Base-by-base conservation (phyloP, 2,888 invertebrate species). In the Blera fallax region DNA sequence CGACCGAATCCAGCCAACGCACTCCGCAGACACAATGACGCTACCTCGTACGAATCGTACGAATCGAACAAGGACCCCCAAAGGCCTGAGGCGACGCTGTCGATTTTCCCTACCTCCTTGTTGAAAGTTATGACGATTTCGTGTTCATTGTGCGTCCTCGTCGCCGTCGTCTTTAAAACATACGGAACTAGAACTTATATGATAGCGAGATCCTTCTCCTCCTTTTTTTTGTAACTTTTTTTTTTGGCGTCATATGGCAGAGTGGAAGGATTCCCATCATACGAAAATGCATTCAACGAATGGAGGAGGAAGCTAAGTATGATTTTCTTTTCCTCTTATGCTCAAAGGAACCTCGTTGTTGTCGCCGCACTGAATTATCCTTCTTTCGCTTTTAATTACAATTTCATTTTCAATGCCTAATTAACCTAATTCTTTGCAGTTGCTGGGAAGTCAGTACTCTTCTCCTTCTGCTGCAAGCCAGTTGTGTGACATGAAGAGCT, bases 331-430 rank as follows among this genome's bases (percentile, higher is more conserved):
- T 18, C 29, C 43, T 48, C 18, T 27, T 45, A n/a, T 45, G 24
- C 52, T 84, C 80, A 80, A 84, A 74, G 45, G 74, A 56, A 62
- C 37, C 45, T 65, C 37, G 54, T 56, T 48, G 64, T 45, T 29
- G 67, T 72, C 65, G 65, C 50, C 83, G 60, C 40, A 45, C 58
- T 81, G 70, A 81, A 76, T 81, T 85, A 80, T 85, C 34, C 76
- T 54, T 72, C 58, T 76, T 81, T 85, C 72, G 81, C 70, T 85
- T 85, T 85, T 85, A 85, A 85, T 85, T 85, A 85, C 85, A 85
- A 81, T 85, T 85, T 81, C 77, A 62, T 81, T 85, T 81, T 85
- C 76, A 81, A 81, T 85, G 85, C 81, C 76, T 77, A 85, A 85
- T 85, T 85, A 85, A 85, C 85, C 81, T 72, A 81, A 81, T 85